phyloP scores from a whole-genome alignment of 23 tunicate genomes.

The Styela clava region DNA sequence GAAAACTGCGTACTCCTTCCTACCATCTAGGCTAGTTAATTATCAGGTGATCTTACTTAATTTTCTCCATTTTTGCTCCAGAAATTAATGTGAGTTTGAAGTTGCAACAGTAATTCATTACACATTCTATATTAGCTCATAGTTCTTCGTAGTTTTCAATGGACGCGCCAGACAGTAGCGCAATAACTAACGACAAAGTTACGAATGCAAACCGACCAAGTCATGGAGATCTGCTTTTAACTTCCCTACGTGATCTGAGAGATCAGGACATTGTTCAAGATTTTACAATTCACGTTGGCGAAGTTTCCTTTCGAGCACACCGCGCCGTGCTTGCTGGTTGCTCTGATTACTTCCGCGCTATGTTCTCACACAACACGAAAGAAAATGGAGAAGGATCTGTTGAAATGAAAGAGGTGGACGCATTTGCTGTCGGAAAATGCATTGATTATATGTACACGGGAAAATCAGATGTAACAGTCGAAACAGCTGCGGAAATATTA shows the following conservation, averaged over 20 bases:
- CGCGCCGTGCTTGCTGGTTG: conserved; percentile 62
- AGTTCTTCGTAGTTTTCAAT: too few relatives aligned
- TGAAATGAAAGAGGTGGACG: conserved; percentile 46
- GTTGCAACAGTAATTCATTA: too few relatives aligned
- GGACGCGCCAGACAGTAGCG: too few relatives aligned
- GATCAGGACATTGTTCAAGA: not conserved
- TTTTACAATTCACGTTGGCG: not conserved
- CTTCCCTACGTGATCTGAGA: not conserved
- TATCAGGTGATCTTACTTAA: too few relatives aligned
- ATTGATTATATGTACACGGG: conserved; percentile 60
- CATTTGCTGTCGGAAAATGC: conserved; percentile 24
- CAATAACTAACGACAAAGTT: too few relatives aligned
- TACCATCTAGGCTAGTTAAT: too few relatives aligned
- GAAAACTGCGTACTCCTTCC: too few relatives aligned
- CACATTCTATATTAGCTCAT: too few relatives aligned
- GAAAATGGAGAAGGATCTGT: conserved; percentile 40
- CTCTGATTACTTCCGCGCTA: conserved; percentile 64
- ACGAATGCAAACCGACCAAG: too few relatives aligned
- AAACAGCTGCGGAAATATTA: conserved; percentile 47
- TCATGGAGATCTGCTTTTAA: not conserved
- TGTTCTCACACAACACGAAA: conserved; percentile 45
- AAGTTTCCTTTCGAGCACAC: not conserved
- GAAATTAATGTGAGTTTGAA: too few relatives aligned
- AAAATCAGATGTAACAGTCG: conserved; percentile 25
- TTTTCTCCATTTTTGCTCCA: too few relatives aligned